Percentiles rank a stretch among this genome's conserved stretches.
Evolutionary conservation across 2,888 invertebrate species (phyloP).

Genomic region (Hipparchia sbordonii): DNA sequence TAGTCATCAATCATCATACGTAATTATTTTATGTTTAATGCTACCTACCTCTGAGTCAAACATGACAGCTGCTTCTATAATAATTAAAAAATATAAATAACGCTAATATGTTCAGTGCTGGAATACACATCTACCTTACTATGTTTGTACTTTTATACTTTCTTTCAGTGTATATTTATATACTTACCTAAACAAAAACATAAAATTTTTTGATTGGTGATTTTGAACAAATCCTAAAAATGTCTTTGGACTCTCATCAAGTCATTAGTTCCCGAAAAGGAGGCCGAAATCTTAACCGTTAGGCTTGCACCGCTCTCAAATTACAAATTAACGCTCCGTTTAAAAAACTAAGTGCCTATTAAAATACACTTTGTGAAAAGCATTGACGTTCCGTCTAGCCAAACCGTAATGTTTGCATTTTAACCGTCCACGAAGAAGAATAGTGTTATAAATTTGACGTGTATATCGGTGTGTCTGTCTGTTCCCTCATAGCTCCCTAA

Average conservation of each 20-base stretch:
- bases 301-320: too few species aligned
- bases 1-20: slow-evolving; percentile 28
- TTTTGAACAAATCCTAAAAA: neutral
- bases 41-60: slow-evolving; percentile 16
- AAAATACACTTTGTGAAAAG: neutral
- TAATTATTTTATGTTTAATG: neutral
- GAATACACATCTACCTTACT: neutral
- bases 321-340: neutral
- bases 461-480: too few species aligned
- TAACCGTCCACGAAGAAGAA: too few species aligned
- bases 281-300: too few species aligned
- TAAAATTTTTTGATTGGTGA: too few species aligned
- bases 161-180: too few species aligned
- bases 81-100: neutral
- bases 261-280: too few species aligned
- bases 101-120: neutral
- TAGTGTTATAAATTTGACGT: neutral
- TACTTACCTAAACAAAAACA: neutral
- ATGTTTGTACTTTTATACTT: neutral
- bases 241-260: neutral
- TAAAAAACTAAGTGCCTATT: neutral
- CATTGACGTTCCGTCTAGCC: neutral
- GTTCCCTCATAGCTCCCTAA: too few species aligned
- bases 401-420: neutral
- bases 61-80: slow-evolving; percentile 20